These are phyloP conservation scores for Anarrhichthys ocellatus DNA, from an alignment of 2,113 vertebrate species.

Conservation along the genomic window DNA sequence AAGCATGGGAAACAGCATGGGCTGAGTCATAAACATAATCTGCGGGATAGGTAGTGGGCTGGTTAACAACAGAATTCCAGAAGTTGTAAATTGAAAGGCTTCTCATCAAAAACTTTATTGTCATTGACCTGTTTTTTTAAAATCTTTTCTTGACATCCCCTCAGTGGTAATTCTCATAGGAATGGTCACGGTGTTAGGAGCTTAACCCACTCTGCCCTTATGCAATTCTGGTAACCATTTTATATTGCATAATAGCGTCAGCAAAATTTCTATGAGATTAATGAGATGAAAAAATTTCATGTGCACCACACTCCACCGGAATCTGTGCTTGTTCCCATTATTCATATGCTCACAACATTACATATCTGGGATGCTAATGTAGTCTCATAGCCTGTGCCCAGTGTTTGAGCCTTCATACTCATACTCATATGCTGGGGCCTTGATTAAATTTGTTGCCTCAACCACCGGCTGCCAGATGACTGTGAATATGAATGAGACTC, in stretches of 20 bases:
- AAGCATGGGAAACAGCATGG: neutral
- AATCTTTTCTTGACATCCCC: neutral
- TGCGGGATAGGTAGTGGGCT: neutral
- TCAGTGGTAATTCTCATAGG: neutral
- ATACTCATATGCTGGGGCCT: slow-evolving; percentile 45
- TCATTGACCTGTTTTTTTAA: neutral
- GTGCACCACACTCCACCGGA: slow-evolving; percentile 6
- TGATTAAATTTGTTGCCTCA: slow-evolving; percentile 75
- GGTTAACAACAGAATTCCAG: neutral
- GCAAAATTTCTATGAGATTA: slow-evolving; percentile 28
- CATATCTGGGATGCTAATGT: slow-evolving; percentile 61
- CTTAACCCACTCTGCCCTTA: neutral
- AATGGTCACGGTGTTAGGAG: neutral
- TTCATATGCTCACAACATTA: slow-evolving; percentile 51
- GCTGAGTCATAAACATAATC: neutral
- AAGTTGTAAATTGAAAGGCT: neutral
- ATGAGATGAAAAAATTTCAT: slow-evolving; percentile 31
- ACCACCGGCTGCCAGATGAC: slow-evolving; percentile 61
- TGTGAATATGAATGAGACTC: slow-evolving; percentile 75
- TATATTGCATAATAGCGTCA: slow-evolving; percentile 7
- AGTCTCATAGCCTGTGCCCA: slow-evolving; percentile 53
- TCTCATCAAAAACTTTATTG: neutral
- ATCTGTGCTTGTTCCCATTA: slow-evolving; percentile 42
- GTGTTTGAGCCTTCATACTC: slow-evolving; percentile 54
- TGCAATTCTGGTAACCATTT: slow-evolving; percentile 1